Evolutionary conservation across 2,888 invertebrate genomes (phyloP), one percentile per base, ranked within the genome.

Genomic region (Drosophila sordidapex): DNA sequence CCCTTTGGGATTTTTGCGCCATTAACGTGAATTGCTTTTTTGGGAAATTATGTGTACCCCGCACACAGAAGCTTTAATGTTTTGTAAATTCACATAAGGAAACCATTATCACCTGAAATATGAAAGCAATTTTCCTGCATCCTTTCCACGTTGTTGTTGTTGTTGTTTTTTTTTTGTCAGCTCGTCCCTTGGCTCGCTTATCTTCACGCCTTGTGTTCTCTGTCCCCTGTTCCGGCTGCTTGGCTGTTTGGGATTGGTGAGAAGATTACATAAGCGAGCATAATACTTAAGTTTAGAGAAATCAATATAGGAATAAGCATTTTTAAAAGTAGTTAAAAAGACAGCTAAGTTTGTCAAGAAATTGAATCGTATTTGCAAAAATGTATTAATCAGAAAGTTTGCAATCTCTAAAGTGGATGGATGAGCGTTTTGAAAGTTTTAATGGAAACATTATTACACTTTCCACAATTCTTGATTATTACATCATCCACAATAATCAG

Each of bases 31-130:
- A 91, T 91, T 90, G 91, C 90, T 90, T 91, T 91, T 91, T 90
- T 75, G 84, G 82, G 82, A 91, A 91, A 91, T 91, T 91, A 90
- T 91, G 87, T 91, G 83, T 82, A 82, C 80, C 81, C 75, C 88
- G 74, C 69, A 59, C 79, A 80, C 75, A 77, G 82, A 70, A 87
- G 84, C 83, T 87, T 90, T 90, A 90, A 89, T 91, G 90, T 87
- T 91, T 91, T 90, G 90, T 90, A 91, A 91, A 90, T 91, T 91
- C 91, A 91, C 91, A 91, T 91, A 89, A 91, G 91, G 91, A 91
- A 92, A 86, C 88, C 91, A 90, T 92, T 91, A 91, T 81, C 91
- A 91, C 89, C 91, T 92, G 91, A 92, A 90, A 90, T 91, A 91
- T 91, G 89, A 82, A 86, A 88, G 89, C 90, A 90, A 91, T 91